These are phyloP conservation scores for Zoanthus solanderi DNA, from an alignment of 92 coral and sea anemone species.

Conservation along the genomic window DNA sequence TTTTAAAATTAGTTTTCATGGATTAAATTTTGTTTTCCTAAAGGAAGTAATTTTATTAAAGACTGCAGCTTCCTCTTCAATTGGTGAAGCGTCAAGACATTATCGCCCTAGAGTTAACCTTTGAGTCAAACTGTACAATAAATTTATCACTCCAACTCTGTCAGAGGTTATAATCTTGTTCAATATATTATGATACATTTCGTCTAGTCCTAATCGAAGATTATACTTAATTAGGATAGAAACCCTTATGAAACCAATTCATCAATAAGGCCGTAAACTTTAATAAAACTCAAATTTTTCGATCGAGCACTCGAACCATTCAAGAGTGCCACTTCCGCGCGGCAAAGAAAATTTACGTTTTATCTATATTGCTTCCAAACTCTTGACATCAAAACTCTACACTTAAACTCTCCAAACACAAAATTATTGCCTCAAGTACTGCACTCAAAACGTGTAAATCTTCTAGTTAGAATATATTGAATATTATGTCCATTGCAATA, in stretches of 20 bases:
- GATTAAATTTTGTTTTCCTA: constrained; percentile 1
- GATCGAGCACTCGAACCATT: constrained; percentile 76
- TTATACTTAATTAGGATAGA: constrained; percentile 85
- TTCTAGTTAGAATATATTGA: constrained; percentile 20
- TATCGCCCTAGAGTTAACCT: constrained; percentile 34
- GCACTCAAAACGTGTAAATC: constrained; percentile 47
- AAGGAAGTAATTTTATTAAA: constrained; percentile 33
- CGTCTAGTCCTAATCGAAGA: constrained; percentile 77
- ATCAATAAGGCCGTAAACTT: constrained; percentile 79
- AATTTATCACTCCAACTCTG: constrained; percentile 44
- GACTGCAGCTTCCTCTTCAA: neutral
- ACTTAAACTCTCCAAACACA: constrained; percentile 51
- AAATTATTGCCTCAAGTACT: constrained; percentile 47
- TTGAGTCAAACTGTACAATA: constrained; percentile 25
- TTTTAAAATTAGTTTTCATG: constrained; percentile 21
- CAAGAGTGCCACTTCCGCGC: constrained; percentile 86
- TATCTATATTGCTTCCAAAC: constrained; percentile 63
- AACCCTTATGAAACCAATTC: constrained; percentile 79
- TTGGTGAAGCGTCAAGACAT: neutral
- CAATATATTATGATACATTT: constrained; percentile 66
- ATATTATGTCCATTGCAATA: constrained; percentile 8
- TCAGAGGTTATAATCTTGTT: constrained; percentile 42
- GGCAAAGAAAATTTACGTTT: constrained; percentile 71
- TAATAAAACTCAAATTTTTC: constrained; percentile 73
- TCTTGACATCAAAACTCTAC: constrained; percentile 44